These are phyloP conservation scores for Lobophora halterata DNA, from an alignment of 2,888 invertebrate species.

Conservation along the genomic window DNA sequence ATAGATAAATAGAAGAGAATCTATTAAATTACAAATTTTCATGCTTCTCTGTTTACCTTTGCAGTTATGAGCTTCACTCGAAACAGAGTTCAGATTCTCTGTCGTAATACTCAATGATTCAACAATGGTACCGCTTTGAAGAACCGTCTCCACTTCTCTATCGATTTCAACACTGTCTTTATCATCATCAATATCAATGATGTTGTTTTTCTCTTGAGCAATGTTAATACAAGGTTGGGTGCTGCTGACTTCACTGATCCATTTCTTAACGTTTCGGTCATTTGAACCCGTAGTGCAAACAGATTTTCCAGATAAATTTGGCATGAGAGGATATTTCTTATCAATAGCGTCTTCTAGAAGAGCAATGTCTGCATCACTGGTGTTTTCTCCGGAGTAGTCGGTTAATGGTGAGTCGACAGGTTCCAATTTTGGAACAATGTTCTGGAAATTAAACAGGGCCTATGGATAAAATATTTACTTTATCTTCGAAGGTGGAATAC, in stretches of 20 bases:
- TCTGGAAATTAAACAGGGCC: no score
- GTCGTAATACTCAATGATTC: constrained; percentile 71
- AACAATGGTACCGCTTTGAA: constrained; percentile 73
- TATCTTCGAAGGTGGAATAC: no score
- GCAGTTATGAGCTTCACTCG: constrained; percentile 63
- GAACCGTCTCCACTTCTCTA: constrained; percentile 72
- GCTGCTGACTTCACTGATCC: constrained; percentile 71
- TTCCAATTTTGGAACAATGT: constrained; percentile 65
- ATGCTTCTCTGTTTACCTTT: constrained; percentile 67
- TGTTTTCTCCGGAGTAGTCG: constrained; percentile 68
- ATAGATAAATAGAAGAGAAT: no score
- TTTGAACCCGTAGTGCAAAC: constrained; percentile 36
- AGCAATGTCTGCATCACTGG: constrained; percentile 66
- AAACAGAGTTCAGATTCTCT: constrained; percentile 65
- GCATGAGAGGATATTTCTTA: constrained; percentile 53
- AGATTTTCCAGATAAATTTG: constrained; percentile 47
- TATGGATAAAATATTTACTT: no score
- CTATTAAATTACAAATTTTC: no score
- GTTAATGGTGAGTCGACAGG: constrained; percentile 67
- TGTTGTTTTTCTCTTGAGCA: constrained; percentile 45
- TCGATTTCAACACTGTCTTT: constrained; percentile 70
- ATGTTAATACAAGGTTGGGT: constrained; percentile 66
- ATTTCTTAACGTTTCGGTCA: constrained; percentile 57
- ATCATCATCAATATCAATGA: constrained; percentile 51
- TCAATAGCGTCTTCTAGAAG: constrained; percentile 58